Base-by-base conservation (phyloP, 1,140 invertebrate species). In the Hormaphis cornu region DNA sequence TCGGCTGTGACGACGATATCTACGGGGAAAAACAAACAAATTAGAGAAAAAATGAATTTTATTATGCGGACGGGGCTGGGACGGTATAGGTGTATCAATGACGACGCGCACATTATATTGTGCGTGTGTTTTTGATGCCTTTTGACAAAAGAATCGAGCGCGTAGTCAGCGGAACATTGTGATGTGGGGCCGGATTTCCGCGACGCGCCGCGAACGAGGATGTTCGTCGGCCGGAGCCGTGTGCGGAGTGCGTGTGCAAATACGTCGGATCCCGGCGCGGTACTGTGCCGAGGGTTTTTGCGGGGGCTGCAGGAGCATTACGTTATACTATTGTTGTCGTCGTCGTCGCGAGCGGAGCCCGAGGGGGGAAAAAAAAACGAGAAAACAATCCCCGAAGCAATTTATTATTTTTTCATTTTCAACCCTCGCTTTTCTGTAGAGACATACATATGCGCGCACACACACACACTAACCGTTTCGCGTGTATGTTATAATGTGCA, bases 281-380 rank as follows among this genome's bases (percentile, higher is more conserved):
- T 33, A 63, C 59, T 63, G 59, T 48, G 42, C 3, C 50, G 18
- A 16, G 40, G 40, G 24, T 46, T 61, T 61, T 61, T 33, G 58
- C 58, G 58, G 42, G 59, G 59, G 59, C 42, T 14, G 42, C n/a
- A n/a, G n/a, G n/a, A n/a, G n/a, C n/a, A n/a, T n/a, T n/a, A n/a
- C n/a, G n/a, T n/a, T n/a, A n/a, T n/a, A n/a, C n/a, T n/a, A n/a
- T n/a, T n/a, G n/a, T n/a, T n/a, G n/a, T n/a, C n/a, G n/a, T n/a
- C n/a, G n/a, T n/a, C n/a, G n/a, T n/a, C n/a, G n/a, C n/a, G n/a
- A n/a, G 12, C 42, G n/a, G 12, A 5, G 42, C 42, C 42, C 22
- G 22, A 16, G 30, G 24, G 20, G n/a, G 7, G 40, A 61, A 44
- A 18, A 18, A 35, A 44, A n/a, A 61, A 2, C 28, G 44, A 44